phyloP scores from a whole-genome alignment of 2,113 vertebrate genomes.

The Pantherophis guttatus region DNA sequence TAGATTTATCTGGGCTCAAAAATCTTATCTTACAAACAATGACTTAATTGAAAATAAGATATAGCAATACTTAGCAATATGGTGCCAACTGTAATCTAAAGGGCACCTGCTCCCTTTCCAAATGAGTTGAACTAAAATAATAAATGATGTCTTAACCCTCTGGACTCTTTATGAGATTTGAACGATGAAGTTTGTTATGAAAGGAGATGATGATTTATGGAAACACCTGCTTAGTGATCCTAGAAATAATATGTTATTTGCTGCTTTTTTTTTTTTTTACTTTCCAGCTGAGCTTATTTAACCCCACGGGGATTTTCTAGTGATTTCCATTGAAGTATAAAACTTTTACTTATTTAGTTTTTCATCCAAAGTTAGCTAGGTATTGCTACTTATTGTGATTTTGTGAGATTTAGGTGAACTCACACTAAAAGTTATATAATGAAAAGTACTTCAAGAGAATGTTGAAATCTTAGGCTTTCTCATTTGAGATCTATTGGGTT shows the following conservation, averaged over 20 bases:
- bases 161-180: neutral
- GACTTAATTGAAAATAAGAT: constrained; percentile 2
- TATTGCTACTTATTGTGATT: neutral
- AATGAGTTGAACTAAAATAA: neutral
- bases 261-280: neutral
- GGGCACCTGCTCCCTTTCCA: neutral
- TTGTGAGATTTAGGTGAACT: neutral
- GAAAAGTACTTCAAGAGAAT: neutral
- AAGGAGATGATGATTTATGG: neutral
- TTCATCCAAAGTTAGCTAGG: neutral
- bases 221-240: neutral
- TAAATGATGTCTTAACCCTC: neutral
- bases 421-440: neutral
- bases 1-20: neutral
- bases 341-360: neutral
- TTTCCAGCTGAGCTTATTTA: neutral
- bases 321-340: neutral
- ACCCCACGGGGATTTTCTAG: neutral
- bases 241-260: neutral
- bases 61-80: neutral
- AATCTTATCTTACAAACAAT: neutral
- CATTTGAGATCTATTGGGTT: neutral
- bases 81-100: neutral
- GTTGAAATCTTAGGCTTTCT: neutral
- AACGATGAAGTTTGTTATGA: neutral